These are phyloP conservation scores for Piprites chloris DNA, from an alignment of 2,113 vertebrate genomes.

Conservation along the genomic window DNA sequence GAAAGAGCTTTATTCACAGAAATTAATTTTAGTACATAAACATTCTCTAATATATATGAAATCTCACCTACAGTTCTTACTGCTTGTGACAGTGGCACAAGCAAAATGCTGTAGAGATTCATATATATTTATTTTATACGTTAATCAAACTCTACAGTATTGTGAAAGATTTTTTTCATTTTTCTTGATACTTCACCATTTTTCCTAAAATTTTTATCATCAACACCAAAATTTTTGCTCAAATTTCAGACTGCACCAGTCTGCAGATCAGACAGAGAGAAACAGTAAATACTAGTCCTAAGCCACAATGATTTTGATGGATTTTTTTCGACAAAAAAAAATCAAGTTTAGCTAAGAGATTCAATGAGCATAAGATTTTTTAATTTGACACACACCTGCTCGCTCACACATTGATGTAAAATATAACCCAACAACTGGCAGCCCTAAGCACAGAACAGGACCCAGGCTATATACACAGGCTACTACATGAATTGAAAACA, in stretches of 20 bases:
- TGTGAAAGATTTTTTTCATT: not conserved
- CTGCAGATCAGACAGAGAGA: not conserved
- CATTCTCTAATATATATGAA: not conserved
- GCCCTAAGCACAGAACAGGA: not conserved
- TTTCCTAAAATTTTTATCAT: not conserved
- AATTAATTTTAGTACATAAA: not conserved
- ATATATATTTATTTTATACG: not conserved
- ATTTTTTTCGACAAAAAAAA: not conserved
- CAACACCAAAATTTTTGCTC: not conserved
- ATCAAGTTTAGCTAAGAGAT: not conserved
- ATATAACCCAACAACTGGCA: not conserved
- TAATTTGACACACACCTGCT: not conserved
- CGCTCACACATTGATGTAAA: not conserved
- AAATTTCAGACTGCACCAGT: not conserved
- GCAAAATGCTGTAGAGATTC: not conserved
- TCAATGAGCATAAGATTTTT: not conserved
- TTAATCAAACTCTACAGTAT: not conserved
- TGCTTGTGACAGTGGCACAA: not conserved
- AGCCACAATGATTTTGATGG: not conserved
- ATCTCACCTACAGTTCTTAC: not conserved
- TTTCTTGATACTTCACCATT: not conserved
- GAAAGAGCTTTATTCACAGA: not conserved
- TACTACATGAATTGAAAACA: not conserved
- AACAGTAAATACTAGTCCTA: not conserved
- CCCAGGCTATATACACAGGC: not conserved